Evolutionary conservation across 2,113 vertebrate species (phyloP).

Genomic region (Chloebia gouldiae): DNA sequence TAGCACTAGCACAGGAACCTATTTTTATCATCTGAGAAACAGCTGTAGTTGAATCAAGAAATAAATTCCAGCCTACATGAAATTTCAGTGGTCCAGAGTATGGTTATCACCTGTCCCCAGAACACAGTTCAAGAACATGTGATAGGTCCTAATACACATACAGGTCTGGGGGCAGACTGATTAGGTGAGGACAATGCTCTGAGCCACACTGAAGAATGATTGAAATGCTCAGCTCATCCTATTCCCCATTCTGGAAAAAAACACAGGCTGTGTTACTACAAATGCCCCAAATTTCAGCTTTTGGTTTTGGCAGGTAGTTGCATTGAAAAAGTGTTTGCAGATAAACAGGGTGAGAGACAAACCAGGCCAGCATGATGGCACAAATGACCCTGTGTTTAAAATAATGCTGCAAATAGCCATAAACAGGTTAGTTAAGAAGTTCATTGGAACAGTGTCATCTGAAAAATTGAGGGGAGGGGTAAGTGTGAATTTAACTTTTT

Average conservation of each 20-base stretch:
- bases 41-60: conserved; percentile 36
- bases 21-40: conserved; percentile 53
- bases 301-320: not conserved
- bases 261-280: not conserved
- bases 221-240: not conserved
- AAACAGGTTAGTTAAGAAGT: not conserved
- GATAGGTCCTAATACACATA: not conserved
- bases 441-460: not conserved
- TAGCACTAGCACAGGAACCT: not conserved
- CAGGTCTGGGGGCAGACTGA: not conserved
- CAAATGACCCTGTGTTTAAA: not conserved
- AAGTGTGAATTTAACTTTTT: not conserved
- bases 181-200: not conserved
- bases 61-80: conserved; percentile 1
- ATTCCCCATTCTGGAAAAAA: not conserved
- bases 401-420: not conserved
- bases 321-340: not conserved
- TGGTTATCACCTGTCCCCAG: not conserved
- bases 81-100: conserved; percentile 6
- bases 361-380: not conserved
- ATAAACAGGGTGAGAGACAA: not conserved
- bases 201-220: not conserved
- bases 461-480: not conserved
- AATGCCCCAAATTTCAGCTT: not conserved
- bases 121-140: not conserved